Conservation (phyloP, 2,888 invertebrate genomes). For the Drosophila mimetica region DNA sequence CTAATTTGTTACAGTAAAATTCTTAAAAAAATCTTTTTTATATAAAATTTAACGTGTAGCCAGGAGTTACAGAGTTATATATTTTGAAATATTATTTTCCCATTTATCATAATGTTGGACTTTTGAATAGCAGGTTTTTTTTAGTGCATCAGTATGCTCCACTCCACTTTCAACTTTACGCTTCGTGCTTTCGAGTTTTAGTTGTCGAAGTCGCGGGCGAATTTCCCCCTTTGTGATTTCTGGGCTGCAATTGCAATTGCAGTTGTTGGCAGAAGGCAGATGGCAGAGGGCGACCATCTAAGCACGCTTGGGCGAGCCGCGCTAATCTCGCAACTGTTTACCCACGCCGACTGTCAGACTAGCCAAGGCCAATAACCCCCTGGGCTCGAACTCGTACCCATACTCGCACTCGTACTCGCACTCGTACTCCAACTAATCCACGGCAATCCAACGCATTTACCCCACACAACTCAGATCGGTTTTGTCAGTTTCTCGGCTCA, state of each 20-base stretch:
- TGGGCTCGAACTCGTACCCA: conserved; percentile 23
- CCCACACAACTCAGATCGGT: conserved; percentile 28
- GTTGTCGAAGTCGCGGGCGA: conserved; percentile 55
- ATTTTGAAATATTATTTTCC: too few species aligned
- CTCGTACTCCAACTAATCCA: conserved; percentile 58
- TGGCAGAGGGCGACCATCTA: conserved; percentile 47
- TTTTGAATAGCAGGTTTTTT: not conserved
- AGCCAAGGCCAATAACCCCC: conserved; percentile 73
- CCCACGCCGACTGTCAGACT: conserved; percentile 60
- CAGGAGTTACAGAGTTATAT: too few species aligned
- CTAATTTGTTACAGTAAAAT: too few species aligned
- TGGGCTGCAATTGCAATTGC: conserved; percentile 43
- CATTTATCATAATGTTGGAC: too few species aligned
- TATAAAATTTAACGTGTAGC: too few species aligned
- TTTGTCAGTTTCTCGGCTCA: not conserved
- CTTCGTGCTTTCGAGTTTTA: conserved; percentile 58
- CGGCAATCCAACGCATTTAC: conserved; percentile 48
- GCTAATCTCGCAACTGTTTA: conserved; percentile 39
- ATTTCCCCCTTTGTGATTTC: conserved; percentile 11
- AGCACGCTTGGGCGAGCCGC: conserved; percentile 65
- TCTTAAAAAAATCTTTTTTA: too few species aligned
- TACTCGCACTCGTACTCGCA: conserved; percentile 28
- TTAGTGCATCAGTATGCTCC: conserved; percentile 16
- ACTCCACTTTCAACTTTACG: conserved; percentile 68
- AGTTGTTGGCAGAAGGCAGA: conserved; percentile 34